Conservation (phyloP, 2,888 invertebrate genomes). For the Cheilosia urbana region DNA sequence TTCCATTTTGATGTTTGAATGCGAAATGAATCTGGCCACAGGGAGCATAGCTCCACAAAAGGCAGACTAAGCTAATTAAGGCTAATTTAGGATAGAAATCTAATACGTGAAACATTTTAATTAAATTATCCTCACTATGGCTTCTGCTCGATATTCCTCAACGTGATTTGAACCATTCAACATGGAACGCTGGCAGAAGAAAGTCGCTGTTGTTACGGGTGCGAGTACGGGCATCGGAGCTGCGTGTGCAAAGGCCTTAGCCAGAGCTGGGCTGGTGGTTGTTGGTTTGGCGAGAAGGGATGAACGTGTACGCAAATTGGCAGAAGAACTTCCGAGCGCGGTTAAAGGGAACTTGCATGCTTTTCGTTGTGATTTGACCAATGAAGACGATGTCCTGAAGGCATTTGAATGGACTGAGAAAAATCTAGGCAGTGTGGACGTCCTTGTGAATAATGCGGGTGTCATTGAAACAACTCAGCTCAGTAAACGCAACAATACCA, state of each 20-base stretch:
- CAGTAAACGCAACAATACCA: constrained; percentile 77
- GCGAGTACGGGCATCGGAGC: constrained; percentile 87
- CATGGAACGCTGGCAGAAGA: constrained; percentile 87
- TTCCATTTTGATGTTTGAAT: constrained; percentile 83
- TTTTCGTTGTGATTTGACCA: constrained; percentile 84
- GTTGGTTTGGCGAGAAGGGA: constrained; percentile 85
- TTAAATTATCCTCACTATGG: constrained; percentile 50
- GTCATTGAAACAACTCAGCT: constrained; percentile 81
- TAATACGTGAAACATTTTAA: constrained; percentile 22
- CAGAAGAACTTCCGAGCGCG: constrained; percentile 77
- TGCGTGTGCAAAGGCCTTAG: constrained; percentile 84
- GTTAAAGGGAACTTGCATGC: constrained; percentile 78
- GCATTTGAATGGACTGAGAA: constrained; percentile 85
- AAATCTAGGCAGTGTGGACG: constrained; percentile 85
- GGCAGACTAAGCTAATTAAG: not conserved
- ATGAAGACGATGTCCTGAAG: constrained; percentile 85
- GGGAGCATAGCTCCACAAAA: not conserved
- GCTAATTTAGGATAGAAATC: constrained; percentile 34
- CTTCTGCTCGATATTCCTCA: not conserved
- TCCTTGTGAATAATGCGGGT: constrained; percentile 87
- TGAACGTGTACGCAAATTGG: constrained; percentile 80
- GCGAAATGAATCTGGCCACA: constrained; percentile 29
- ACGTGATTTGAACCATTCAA: constrained; percentile 30
- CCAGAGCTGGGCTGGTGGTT: constrained; percentile 85
- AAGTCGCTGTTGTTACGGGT: constrained; percentile 87